phyloP scores from a whole-genome alignment of 1,140 invertebrate species.

The Cepaea nemoralis region DNA sequence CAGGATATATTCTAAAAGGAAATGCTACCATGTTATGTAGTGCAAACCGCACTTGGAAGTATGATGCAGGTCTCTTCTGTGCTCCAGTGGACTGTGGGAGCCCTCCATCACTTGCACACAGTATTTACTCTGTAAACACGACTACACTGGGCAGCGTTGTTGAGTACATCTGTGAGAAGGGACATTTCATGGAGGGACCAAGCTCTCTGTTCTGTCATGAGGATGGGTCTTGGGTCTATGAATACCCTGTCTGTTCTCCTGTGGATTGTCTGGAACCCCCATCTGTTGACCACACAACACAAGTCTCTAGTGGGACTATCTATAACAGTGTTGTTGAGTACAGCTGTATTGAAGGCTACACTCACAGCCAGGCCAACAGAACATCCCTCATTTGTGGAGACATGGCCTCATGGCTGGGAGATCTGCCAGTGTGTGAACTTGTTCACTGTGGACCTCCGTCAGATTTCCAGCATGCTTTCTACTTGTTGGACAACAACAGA shows the following conservation, averaged over 20 bases:
- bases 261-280: conserved; percentile 44
- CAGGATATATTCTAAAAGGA: conserved; percentile 54
- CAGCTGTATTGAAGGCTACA: conserved; percentile 46
- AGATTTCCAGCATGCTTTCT: not conserved
- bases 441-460: conserved; percentile 50
- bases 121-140: conserved; percentile 76
- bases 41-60: conserved; percentile 51
- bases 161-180: conserved; percentile 55
- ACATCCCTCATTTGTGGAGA: conserved; percentile 45
- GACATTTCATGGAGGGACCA: conserved; percentile 49
- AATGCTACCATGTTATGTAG: conserved; percentile 45
- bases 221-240: conserved; percentile 53
- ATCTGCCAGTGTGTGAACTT: conserved; percentile 45
- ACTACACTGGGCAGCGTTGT: conserved; percentile 79
- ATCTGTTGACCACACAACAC: not conserved
- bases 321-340: conserved; percentile 20
- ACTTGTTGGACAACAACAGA: conserved; percentile 11
- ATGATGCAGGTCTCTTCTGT: conserved; percentile 73
- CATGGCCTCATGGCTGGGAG: conserved; percentile 53
- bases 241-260: conserved; percentile 45
- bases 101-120: conserved; percentile 83
- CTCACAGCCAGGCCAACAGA: conserved; percentile 25
- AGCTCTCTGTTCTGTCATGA: conserved; percentile 46
- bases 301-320: not conserved
- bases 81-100: conserved; percentile 84